These are phyloP conservation scores for Tiliacea citrago DNA, from an alignment of 2,888 invertebrate species.

Conservation along the genomic window DNA sequence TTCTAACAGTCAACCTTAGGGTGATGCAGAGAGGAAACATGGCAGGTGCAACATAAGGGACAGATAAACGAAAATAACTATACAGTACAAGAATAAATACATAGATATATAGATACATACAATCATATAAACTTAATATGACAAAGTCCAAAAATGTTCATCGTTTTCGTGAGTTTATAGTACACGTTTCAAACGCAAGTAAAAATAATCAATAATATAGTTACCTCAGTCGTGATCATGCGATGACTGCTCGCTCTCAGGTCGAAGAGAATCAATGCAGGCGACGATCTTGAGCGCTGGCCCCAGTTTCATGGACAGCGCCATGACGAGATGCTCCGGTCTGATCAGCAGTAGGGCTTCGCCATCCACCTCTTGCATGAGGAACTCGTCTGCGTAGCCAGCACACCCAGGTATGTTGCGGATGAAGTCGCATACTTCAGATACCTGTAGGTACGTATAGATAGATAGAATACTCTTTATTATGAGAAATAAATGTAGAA, in stretches of 20 bases:
- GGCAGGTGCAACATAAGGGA: too few relatives aligned
- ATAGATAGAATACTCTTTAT: background rate
- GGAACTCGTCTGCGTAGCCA: slow-evolving; percentile 98
- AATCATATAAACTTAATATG: too few relatives aligned
- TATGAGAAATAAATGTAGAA: too few relatives aligned
- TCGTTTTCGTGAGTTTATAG: too few relatives aligned
- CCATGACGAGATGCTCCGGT: slow-evolving; percentile 98
- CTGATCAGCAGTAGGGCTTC: slow-evolving; percentile 97
- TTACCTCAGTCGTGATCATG: slow-evolving; percentile 82
- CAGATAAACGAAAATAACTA: too few relatives aligned
- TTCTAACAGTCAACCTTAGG: too few relatives aligned
- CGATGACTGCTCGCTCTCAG: slow-evolving; percentile 88
- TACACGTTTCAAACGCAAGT: too few relatives aligned
- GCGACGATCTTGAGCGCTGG: slow-evolving; percentile 99
- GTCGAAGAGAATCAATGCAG: slow-evolving; percentile 95
- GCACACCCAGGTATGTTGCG: slow-evolving; percentile 97
- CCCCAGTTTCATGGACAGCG: slow-evolving; percentile 98
- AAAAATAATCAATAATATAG: background rate
- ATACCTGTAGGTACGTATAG: slow-evolving; percentile 90
- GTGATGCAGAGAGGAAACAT: too few relatives aligned
- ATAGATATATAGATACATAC: too few relatives aligned
- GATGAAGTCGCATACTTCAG: slow-evolving; percentile 97
- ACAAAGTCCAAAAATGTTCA: too few relatives aligned
- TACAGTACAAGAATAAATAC: too few relatives aligned
- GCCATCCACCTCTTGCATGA: slow-evolving; percentile 98